A percentile compares a stretch with the other conserved stretches of the same genome.
These are phyloP conservation scores for Drosophila malerkotliana DNA, from an alignment of 1,140 invertebrate genomes.

Conservation along the genomic window DNA sequence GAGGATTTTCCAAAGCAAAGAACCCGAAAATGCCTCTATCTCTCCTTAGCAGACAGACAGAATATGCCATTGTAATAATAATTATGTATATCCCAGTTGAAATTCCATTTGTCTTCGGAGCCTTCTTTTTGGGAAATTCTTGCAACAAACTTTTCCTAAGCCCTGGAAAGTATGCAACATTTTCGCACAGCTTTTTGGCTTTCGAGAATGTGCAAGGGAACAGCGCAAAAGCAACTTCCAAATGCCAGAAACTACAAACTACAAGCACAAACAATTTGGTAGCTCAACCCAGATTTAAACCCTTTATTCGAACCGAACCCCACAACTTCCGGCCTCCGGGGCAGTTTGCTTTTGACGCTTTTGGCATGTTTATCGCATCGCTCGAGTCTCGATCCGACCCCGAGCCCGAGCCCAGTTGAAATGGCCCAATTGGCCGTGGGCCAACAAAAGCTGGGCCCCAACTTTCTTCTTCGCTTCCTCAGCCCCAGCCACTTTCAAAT, in stretches of 20 bases:
- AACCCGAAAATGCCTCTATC: not conserved
- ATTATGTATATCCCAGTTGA: constrained; percentile 26
- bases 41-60: not conserved
- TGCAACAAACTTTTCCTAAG: constrained; percentile 42
- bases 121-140: constrained; percentile 15
- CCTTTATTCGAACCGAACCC: constrained; percentile 25
- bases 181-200: constrained; percentile 44
- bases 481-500: constrained; percentile 14
- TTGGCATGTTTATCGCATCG: constrained; percentile 50
- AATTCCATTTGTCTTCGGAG: constrained; percentile 7
- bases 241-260: constrained; percentile 20
- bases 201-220: constrained; percentile 22
- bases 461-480: not conserved
- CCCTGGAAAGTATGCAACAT: constrained; percentile 30
- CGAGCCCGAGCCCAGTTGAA: constrained; percentile 21
- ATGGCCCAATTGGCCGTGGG: constrained; percentile 45
- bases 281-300: constrained; percentile 20
- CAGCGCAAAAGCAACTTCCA: constrained; percentile 24
- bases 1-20: not conserved
- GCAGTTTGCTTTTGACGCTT: constrained; percentile 44
- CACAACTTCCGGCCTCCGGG: constrained; percentile 28
- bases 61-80: constrained; percentile 16
- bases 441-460: constrained; percentile 33
- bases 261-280: constrained; percentile 9
- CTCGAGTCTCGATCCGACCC: not conserved